A percentile compares a stretch with the other conserved stretches of the same genome.
phyloP scores from a whole-genome alignment of 30 jellyfish, hydroid and myxozoan species.

The Haliclystus octoradiatus region DNA sequence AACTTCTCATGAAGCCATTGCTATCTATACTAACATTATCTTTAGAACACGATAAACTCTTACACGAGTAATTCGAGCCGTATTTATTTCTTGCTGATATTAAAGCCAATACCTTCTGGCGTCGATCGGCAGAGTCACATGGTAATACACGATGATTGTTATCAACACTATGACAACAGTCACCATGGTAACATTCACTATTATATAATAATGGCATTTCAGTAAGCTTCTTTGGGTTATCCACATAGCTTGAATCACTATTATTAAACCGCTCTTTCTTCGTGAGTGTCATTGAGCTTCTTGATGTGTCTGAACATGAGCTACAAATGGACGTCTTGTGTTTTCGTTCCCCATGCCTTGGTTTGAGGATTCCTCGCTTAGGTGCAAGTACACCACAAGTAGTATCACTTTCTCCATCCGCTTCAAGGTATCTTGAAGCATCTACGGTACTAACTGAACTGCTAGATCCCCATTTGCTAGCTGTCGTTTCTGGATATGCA shows the following conservation, averaged over 20 bases:
- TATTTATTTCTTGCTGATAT: background rate
- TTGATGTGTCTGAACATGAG: no score
- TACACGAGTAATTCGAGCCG: background rate
- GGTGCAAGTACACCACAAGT: background rate
- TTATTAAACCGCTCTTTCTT: background rate
- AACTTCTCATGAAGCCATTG: background rate
- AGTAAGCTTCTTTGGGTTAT: no score
- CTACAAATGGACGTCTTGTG: background rate
- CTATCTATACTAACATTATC: background rate
- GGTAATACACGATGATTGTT: no score
- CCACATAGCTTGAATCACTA: background rate
- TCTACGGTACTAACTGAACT: background rate
- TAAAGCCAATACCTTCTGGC: no score
- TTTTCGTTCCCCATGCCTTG: background rate
- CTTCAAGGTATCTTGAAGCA: background rate
- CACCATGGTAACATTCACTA: no score
- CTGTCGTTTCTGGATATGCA: background rate
- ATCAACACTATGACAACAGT: no score
- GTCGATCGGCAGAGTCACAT: no score
- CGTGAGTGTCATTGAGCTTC: no score
- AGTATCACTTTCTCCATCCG: background rate
- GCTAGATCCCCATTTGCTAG: background rate
- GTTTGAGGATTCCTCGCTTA: background rate
- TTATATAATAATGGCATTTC: no score
- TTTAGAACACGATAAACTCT: background rate